A percentile compares a stretch with the other conserved stretches of the same genome.
Conservation (phyloP, 2,113 vertebrate species). For the Platichthys flesus region DNA sequence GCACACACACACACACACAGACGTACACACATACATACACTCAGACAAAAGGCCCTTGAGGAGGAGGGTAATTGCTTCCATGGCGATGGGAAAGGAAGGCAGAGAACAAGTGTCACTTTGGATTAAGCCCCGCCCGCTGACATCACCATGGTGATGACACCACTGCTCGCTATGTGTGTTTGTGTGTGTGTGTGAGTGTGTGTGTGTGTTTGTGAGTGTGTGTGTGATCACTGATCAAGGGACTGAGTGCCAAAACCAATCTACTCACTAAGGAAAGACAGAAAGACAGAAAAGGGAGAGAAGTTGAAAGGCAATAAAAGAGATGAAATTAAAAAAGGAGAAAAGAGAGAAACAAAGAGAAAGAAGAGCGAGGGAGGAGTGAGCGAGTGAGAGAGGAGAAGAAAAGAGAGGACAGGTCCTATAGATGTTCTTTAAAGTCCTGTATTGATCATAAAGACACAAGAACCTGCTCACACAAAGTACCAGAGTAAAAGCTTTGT, state of each 20-base stretch:
- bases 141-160: slow-evolving; percentile 92
- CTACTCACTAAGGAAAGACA: slow-evolving; percentile 16
- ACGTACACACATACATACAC: slow-evolving; percentile 35
- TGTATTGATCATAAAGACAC: too few species aligned
- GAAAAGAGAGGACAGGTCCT: neutral
- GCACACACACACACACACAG: slow-evolving; percentile 44
- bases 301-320: neutral
- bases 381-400: too few species aligned
- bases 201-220: neutral
- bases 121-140: slow-evolving; percentile 97
- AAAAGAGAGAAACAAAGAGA: neutral
- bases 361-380: neutral
- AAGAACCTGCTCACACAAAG: too few species aligned
- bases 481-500: too few species aligned
- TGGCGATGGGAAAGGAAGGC: slow-evolving; percentile 93
- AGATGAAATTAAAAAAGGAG: neutral
- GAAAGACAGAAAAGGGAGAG: neutral
- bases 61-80: slow-evolving; percentile 94
- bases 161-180: slow-evolving; percentile 28
- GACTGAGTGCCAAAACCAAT: slow-evolving; percentile 79
- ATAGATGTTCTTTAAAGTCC: too few species aligned
- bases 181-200: slow-evolving; percentile 36
- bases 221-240: neutral
- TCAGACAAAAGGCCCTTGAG: slow-evolving; percentile 68
- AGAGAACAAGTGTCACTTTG: slow-evolving; percentile 99